Evolutionary conservation across 2,113 vertebrate species (phyloP).

Genomic region (Edolisoma coerulescens): DNA sequence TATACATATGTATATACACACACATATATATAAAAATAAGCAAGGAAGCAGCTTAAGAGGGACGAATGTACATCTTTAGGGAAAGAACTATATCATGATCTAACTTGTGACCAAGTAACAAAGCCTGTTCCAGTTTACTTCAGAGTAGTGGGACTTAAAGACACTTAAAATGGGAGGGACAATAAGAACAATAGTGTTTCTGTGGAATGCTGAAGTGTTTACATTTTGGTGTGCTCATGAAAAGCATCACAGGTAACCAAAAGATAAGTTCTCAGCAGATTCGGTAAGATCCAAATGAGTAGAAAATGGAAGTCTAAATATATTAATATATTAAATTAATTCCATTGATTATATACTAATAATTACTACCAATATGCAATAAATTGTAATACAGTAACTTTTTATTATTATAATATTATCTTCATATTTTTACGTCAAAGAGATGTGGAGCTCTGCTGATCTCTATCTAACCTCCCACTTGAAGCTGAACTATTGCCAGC

Average conservation of each 20-base stretch:
- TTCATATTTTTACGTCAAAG: neutral
- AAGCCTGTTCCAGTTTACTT: neutral
- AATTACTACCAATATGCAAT: too few relatives aligned
- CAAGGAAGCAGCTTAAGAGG: neutral
- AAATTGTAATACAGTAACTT: neutral
- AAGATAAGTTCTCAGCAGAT: neutral
- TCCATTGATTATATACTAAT: neutral
- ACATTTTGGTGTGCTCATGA: neutral
- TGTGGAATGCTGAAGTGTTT: neutral
- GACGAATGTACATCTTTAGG: neutral
- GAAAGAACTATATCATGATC: neutral
- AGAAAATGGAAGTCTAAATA: neutral
- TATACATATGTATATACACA: neutral
- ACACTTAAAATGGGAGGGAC: neutral
- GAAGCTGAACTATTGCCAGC: neutral
- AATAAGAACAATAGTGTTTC: neutral
- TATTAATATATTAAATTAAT: neutral
- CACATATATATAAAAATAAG: neutral
- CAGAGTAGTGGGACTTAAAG: neutral
- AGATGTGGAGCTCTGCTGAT: neutral
- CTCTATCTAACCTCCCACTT: neutral
- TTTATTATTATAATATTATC: neutral
- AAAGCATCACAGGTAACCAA: neutral
- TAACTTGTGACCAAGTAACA: neutral
- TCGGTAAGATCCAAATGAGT: neutral